A percentile compares a stretch with the other conserved stretches of the same genome.
These are phyloP conservation scores for Leptogaster cylindrica DNA, from an alignment of 2,888 invertebrate genomes.

Conservation along the genomic window DNA sequence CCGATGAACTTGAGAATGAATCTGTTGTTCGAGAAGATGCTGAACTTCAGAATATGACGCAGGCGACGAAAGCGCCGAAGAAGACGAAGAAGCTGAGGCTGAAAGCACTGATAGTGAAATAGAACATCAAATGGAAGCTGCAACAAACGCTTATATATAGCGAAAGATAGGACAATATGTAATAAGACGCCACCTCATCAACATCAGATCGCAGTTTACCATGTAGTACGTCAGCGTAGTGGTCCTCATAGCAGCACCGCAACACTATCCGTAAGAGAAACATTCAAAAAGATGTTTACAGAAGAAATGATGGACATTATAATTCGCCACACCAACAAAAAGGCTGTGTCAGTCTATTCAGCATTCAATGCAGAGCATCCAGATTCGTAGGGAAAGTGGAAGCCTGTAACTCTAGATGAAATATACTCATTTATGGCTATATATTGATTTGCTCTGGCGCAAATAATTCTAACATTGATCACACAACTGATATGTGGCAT, in stretches of 20 bases:
- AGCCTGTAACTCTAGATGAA: conserved; percentile 6
- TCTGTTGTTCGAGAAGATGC: no score
- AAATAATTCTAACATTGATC: conserved; percentile 27
- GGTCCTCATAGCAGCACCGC: conserved; percentile 34
- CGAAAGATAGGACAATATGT: conserved; percentile 36
- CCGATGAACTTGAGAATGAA: no score
- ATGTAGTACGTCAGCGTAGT: conserved; percentile 39
- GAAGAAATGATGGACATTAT: conserved; percentile 23
- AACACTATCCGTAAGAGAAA: conserved; percentile 33
- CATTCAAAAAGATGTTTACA: conserved; percentile 30
- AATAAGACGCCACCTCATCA: conserved; percentile 17
- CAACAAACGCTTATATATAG: no score
- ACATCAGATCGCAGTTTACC: conserved; percentile 27
- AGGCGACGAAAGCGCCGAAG: no score
- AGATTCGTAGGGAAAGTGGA: no score
- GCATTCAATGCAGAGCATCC: no score
- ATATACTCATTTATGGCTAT: conserved; percentile 26
- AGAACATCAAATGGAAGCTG: no score
- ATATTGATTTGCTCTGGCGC: conserved; percentile 26
- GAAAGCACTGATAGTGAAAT: no score
- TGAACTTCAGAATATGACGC: no score
- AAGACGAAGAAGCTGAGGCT: no score
- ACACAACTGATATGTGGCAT: conserved; percentile 19
- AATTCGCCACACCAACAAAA: conserved; percentile 29
- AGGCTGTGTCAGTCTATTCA: no score